phyloP scores from a whole-genome alignment of 2,888 invertebrate genomes.

The Antheraea yamamai region DNA sequence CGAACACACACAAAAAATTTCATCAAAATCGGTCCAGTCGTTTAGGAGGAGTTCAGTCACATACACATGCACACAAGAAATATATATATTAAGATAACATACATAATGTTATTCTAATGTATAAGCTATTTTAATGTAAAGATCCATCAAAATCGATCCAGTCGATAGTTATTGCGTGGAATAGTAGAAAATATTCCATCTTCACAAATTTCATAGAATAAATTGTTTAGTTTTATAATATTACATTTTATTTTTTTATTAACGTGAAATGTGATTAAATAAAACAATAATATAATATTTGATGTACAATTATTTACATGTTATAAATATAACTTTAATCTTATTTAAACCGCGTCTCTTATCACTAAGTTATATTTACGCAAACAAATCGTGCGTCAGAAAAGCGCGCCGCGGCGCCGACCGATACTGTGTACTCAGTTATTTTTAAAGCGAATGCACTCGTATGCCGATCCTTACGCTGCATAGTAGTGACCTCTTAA shows the following conservation, averaged over 20 bases:
- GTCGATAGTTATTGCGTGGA: too few species aligned
- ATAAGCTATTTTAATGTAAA: too few species aligned
- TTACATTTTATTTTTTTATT: background rate
- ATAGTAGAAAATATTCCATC: too few species aligned
- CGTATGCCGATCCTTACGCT: background rate
- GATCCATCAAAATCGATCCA: too few species aligned
- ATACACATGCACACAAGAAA: too few species aligned
- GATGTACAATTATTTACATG: background rate
- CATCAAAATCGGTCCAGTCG: too few species aligned
- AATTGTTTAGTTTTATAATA: too few species aligned
- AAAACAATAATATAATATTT: background rate
- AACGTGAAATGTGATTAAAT: background rate
- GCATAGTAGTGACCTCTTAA: constrained; percentile 20
- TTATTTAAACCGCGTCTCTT: constrained; percentile 20
- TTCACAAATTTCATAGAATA: too few species aligned
- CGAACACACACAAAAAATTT: too few species aligned
- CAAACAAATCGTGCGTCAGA: constrained; percentile 23
- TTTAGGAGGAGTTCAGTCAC: too few species aligned
- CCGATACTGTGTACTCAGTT: constrained; percentile 22
- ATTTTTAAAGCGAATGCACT: constrained; percentile 15
- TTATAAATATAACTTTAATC: background rate
- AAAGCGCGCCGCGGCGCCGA: constrained; percentile 8
- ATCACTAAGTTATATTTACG: constrained; percentile 16
- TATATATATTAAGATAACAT: too few species aligned
- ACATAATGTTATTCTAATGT: too few species aligned